phyloP scores from a whole-genome alignment of 2,113 vertebrate species.

The Tupaia chinensis region DNA sequence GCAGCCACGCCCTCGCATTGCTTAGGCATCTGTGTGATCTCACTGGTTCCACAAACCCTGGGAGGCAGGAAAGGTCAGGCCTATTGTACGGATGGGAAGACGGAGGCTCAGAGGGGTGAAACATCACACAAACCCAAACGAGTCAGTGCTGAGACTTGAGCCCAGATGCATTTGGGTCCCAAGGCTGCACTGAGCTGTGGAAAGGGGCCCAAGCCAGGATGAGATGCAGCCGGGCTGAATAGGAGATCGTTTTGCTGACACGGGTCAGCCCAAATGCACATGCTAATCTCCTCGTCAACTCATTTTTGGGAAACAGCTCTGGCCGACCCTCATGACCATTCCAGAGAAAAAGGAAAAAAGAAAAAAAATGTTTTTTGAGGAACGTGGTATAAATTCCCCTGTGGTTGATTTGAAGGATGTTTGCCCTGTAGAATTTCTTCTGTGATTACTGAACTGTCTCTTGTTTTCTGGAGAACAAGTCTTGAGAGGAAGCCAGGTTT shows the following conservation, averaged over 20 bases:
- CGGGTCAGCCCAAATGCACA: not conserved
- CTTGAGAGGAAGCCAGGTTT: not conserved
- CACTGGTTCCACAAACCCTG: not conserved
- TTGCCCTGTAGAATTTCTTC: not conserved
- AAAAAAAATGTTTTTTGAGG: conserved; percentile 58
- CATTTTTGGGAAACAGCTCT: conserved; percentile 15
- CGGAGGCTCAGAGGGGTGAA: not conserved
- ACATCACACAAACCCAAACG: not conserved
- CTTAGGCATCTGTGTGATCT: not conserved
- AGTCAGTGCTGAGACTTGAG: not conserved
- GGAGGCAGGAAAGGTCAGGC: not conserved
- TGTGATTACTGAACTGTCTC: not conserved
- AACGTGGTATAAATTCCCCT: conserved; percentile 56
- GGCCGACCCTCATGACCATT: not conserved
- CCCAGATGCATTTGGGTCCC: not conserved
- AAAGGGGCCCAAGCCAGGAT: not conserved
- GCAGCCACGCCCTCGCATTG: accelerated
- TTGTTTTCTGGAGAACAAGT: not conserved
- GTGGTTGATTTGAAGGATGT: not conserved
- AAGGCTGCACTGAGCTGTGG: not conserved
- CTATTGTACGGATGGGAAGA: not conserved
- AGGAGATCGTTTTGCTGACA: not conserved
- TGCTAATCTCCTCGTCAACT: not conserved
- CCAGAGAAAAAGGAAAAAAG: conserved; percentile 53
- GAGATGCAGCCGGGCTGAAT: accelerated